Evolutionary conservation across 2,113 vertebrate species (phyloP).

Genomic region (Eupsittula cactorum): DNA sequence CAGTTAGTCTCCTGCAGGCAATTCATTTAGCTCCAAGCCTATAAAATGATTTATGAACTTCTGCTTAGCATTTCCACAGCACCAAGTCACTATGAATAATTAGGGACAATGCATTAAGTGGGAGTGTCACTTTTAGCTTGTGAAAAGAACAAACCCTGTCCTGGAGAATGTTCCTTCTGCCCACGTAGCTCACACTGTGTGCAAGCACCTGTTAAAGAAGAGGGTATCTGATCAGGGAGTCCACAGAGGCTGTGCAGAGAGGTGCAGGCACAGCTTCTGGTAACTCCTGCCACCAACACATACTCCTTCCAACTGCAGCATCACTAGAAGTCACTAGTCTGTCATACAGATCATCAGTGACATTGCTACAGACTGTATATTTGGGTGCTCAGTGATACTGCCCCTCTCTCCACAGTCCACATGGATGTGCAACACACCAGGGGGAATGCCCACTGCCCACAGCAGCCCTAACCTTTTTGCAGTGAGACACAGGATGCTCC

Average conservation of each 20-base stretch:
- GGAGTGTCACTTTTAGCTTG: not conserved
- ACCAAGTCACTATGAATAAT: not conserved
- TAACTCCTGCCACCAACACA: not conserved
- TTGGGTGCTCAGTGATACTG: not conserved
- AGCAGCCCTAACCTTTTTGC: not conserved
- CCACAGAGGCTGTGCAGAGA: not conserved
- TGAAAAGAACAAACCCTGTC: not conserved
- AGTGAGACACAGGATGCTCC: not conserved
- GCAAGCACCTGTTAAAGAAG: not conserved
- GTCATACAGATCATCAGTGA: too few species aligned
- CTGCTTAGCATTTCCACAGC: not conserved
- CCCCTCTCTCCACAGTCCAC: not conserved
- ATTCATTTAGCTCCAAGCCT: not conserved
- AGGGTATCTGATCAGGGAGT: not conserved
- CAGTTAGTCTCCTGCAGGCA: not conserved
- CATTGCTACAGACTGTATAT: not conserved
- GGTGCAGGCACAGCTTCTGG: not conserved
- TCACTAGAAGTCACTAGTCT: not conserved
- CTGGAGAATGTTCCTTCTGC: not conserved
- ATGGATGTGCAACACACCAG: not conserved
- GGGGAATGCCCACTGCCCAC: not conserved
- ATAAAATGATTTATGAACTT: not conserved
- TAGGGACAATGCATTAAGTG: not conserved
- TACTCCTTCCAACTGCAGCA: not conserved
- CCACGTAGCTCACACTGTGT: not conserved